Conservation (phyloP, 2,113 vertebrate species). For the Elachura formosa region DNA sequence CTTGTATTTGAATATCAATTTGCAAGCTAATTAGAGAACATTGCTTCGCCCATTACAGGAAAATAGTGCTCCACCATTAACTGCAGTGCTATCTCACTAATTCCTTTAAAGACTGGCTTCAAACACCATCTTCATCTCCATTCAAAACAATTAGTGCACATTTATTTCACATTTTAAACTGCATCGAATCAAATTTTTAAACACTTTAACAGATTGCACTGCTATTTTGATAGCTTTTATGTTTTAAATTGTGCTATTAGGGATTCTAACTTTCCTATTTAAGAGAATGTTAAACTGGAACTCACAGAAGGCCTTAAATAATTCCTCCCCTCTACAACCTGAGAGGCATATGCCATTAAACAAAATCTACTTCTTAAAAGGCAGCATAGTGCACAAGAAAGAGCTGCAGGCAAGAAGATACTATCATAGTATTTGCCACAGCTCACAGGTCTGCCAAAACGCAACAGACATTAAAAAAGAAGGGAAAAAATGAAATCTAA, state of each 20-base stretch:
- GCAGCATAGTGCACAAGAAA: not conserved
- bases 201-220: conserved; percentile 32
- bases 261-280: conserved; percentile 49
- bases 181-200: conserved; percentile 48
- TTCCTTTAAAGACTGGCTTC: conserved; percentile 44
- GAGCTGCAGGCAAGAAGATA: not conserved
- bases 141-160: conserved; percentile 45
- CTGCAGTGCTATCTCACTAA: conserved; percentile 30
- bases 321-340: not conserved
- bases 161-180: conserved; percentile 50
- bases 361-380: not conserved
- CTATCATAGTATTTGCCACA: not conserved
- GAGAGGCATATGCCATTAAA: not conserved
- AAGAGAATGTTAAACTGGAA: conserved; percentile 40
- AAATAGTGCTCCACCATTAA: conserved; percentile 35
- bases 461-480: not conserved
- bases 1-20: conserved; percentile 59
- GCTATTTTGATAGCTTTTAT: conserved; percentile 32
- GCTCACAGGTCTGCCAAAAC: not conserved
- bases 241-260: conserved; percentile 27
- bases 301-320: not conserved
- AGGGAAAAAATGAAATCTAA: not conserved
- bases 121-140: conserved; percentile 11
- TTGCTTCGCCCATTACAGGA: conserved; percentile 31
- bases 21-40: conserved; percentile 56